Evolutionary conservation across 2,113 vertebrate species (phyloP), one percentile per base, ranked within the genome.

Genomic region (Oxyruncus cristatus): DNA sequence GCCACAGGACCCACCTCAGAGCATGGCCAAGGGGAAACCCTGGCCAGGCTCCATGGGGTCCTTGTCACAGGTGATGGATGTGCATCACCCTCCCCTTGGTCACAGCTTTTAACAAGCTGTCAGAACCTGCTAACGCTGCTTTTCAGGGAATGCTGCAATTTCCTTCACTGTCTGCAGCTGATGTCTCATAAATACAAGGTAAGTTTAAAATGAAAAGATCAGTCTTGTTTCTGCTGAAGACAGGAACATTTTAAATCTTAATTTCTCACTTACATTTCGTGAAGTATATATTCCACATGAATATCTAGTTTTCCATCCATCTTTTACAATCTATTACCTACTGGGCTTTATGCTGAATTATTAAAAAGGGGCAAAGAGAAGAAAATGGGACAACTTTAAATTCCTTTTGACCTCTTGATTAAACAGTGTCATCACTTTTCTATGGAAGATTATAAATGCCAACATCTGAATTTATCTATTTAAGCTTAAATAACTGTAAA

Each of bases 181-280:
- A 93, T 79, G 72, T 56, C 90, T 96, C 92, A 70, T 95, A 95
- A 97, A 95, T 89, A 92, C 22, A 39, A 89, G 94, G 88, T 46
- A 75, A 83, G 92, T 62, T 88, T 70, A 89, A 94, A 96, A 86
- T 77, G 42, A 78, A 84, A 74, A 66, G 80, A 88, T 92, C 56
- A 46, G 56, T 81, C 93, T 89, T 66, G 88, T 86, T 92, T 61
- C 92, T 93, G 77, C 63, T 75, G 76, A 65, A 63, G 88, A 84
- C 68, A 56, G 59, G 80, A 47, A 35, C 59, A 44, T 95, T 94
- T 93, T 84, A 91, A 89, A 72, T 91, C 84, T 81, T 93, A 81
- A 94, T 93, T 96, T 95, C 73, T 92, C 65, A 28, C 53, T 53
- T 76, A 37, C 50, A 59, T 91, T 81, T 74, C 47, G 26, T 41